phyloP scores from a whole-genome alignment of 2,888 invertebrate species.

The Pristionchus fissidentatus region DNA sequence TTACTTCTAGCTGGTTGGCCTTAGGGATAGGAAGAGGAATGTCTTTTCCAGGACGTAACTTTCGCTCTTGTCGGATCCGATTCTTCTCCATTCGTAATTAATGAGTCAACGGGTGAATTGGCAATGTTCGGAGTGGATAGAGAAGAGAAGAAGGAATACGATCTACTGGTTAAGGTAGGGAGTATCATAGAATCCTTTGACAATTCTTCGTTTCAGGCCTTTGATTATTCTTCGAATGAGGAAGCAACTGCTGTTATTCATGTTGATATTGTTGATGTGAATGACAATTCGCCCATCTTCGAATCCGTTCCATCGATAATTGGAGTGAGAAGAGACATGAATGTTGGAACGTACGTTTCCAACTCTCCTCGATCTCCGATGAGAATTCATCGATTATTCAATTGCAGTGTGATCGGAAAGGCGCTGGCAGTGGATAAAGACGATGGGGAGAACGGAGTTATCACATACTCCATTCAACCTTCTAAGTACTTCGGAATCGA shows the following conservation, averaged over 20 bases:
- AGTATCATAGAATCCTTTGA: not conserved
- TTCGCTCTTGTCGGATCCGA: not conserved
- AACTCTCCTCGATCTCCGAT: not conserved
- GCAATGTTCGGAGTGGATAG: conserved; percentile 26
- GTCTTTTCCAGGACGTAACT: not conserved
- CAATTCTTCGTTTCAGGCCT: not conserved
- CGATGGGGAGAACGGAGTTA: conserved; percentile 26
- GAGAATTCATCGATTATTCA: not conserved
- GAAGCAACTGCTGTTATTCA: conserved; percentile 1
- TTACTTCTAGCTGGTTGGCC: not conserved
- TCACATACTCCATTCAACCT: conserved; percentile 21
- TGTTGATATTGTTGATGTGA: conserved; percentile 41
- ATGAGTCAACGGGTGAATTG: conserved; percentile 35
- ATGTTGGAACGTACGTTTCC: conserved; percentile 35
- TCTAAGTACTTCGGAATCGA: conserved; percentile 25
- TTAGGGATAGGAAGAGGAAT: not conserved
- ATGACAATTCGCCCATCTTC: conserved; percentile 33
- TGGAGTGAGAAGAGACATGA: conserved; percentile 9
- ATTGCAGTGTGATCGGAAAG: not conserved
- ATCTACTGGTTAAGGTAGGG: conserved; percentile 13
- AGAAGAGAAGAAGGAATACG: conserved; percentile 39
- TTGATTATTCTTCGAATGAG: conserved; percentile 15
- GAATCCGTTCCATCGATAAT: conserved; percentile 18
- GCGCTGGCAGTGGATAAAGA: conserved; percentile 11
- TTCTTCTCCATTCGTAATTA: conserved; percentile 25